phyloP scores from a whole-genome alignment of 1,140 invertebrate species.

The Heliconius melpomene region DNA sequence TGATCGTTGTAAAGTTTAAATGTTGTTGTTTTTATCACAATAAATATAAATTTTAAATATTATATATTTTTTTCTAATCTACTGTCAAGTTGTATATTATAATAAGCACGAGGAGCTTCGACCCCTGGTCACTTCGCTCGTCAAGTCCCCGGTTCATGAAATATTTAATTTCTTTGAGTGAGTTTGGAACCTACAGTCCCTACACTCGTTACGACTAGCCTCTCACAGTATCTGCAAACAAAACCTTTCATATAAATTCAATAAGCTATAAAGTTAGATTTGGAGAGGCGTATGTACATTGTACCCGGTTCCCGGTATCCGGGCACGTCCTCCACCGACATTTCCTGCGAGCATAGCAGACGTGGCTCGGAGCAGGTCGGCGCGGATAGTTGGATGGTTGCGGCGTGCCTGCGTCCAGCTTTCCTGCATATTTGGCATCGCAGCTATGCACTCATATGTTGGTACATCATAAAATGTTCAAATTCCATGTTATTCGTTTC shows the following conservation, averaged over 20 bases:
- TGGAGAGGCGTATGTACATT: not conserved
- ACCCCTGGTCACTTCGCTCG: too few relatives aligned
- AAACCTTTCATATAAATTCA: not conserved
- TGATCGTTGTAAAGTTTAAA: conserved; percentile 12
- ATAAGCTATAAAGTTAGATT: not conserved
- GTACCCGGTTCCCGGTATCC: not conserved
- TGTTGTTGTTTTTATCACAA: conserved; percentile 2
- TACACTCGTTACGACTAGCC: too few relatives aligned
- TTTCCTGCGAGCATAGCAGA: conserved; percentile 27
- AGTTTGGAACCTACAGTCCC: too few relatives aligned
- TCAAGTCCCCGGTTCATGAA: too few relatives aligned
- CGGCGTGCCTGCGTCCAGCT: conserved; percentile 24
- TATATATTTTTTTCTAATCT: not conserved
- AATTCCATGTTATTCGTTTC: not conserved
- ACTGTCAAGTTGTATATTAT: too few relatives aligned
- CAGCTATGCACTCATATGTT: not conserved
- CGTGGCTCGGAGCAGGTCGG: conserved; percentile 20
- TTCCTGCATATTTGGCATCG: conserved; percentile 19
- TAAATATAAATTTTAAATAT: not conserved
- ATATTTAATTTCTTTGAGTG: too few relatives aligned
- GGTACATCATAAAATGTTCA: conserved; percentile 33
- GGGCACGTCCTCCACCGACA: not conserved
- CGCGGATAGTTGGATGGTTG: conserved; percentile 21
- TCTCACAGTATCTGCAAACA: not conserved
- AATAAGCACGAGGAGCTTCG: too few relatives aligned